Percentiles rank a stretch among this genome's conserved stretches.
Evolutionary conservation across 2,888 invertebrate genomes (phyloP).

Genomic region (Pollenia labialis): DNA sequence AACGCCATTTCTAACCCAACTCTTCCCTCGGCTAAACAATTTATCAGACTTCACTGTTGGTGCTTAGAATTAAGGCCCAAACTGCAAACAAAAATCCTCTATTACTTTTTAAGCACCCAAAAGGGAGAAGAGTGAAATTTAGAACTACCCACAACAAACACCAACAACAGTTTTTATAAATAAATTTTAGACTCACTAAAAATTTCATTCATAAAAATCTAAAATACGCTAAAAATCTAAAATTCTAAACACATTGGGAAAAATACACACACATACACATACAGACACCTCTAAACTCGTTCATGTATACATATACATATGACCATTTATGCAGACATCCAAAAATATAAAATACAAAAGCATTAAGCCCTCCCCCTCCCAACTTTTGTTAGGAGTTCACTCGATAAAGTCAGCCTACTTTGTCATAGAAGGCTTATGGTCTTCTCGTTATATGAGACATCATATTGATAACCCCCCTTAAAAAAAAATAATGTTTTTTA

Average conservation of each 20-base stretch:
- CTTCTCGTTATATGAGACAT: no score
- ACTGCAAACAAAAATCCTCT: background rate
- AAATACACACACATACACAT: background rate
- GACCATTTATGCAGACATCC: background rate
- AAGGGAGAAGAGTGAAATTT: slow-evolving; percentile 7
- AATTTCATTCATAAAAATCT: slow-evolving; percentile 83
- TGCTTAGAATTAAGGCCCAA: slow-evolving; percentile 9
- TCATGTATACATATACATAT: background rate
- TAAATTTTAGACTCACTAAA: slow-evolving; percentile 66
- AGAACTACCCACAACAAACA: slow-evolving; percentile 22
- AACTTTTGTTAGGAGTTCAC: no score
- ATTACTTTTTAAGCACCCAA: background rate
- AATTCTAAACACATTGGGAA: slow-evolving; percentile 80
- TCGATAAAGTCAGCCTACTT: no score
- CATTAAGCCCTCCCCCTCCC: background rate
- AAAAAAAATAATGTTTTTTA: no score
- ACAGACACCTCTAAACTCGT: background rate
- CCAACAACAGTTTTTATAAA: slow-evolving; percentile 19
- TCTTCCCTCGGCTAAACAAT: slow-evolving; percentile 9
- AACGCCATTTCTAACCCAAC: slow-evolving; percentile 32
- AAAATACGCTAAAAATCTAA: slow-evolving; percentile 83
- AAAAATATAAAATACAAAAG: background rate
- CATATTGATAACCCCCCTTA: no score
- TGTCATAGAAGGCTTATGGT: no score
- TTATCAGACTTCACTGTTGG: slow-evolving; percentile 15